These are phyloP conservation scores for Pachyramphus minor DNA, from an alignment of 2,113 vertebrate genomes.

Conservation along the genomic window DNA sequence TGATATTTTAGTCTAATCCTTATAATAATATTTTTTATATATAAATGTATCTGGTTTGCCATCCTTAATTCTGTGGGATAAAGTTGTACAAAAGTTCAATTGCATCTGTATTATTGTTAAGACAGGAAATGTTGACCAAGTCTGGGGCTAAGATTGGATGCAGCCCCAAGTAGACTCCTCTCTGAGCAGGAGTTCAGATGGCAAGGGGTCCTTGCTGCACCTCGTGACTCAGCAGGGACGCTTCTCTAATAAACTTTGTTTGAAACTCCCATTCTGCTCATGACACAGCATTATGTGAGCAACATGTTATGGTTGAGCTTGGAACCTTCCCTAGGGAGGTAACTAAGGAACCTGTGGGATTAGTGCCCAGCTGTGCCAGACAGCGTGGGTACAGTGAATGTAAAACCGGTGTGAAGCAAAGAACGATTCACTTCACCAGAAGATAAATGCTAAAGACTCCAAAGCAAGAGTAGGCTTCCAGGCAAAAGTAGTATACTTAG, in stretches of 20 bases:
- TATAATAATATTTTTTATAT: background rate
- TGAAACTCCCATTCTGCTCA: background rate
- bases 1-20: background rate
- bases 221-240: accelerated
- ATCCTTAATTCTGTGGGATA: background rate
- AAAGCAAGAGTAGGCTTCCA: background rate
- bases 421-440: background rate
- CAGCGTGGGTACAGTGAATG: accelerated
- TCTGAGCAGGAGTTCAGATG: background rate
- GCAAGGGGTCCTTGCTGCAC: background rate
- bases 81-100: background rate
- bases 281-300: accelerated
- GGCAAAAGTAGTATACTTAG: background rate
- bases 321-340: accelerated
- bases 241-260: background rate
- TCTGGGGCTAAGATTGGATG: background rate
- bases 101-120: background rate
- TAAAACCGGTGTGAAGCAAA: background rate
- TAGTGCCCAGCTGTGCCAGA: background rate
- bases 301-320: accelerated
- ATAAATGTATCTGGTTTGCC: background rate
- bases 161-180: background rate
- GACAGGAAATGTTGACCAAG: background rate
- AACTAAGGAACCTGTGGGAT: accelerated
- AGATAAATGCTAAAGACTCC: background rate